Percentiles rank a stretch among this genome's conserved stretches.
phyloP scores from a whole-genome alignment of 2,888 invertebrate genomes.

The Eulithis testata region DNA sequence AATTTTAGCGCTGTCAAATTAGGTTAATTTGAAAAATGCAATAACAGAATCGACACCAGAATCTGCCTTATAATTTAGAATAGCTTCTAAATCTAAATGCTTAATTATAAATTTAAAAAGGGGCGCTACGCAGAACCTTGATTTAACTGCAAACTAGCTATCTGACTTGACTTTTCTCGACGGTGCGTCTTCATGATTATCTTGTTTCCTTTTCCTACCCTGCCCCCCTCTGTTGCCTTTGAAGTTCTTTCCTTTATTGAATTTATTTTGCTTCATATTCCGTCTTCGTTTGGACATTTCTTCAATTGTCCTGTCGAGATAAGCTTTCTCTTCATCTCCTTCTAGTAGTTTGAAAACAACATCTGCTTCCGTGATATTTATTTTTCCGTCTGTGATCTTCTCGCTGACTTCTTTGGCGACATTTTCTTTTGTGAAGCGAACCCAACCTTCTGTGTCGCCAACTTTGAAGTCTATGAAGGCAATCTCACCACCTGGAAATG shows the following conservation, averaged over 20 bases:
- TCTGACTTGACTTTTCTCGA: constrained; percentile 61
- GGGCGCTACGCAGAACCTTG: neutral
- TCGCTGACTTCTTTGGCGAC: constrained; percentile 86
- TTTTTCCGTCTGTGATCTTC: constrained; percentile 86
- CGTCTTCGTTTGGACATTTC: constrained; percentile 84
- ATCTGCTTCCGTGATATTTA: constrained; percentile 80
- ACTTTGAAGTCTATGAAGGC: constrained; percentile 91
- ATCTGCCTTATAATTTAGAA: neutral
- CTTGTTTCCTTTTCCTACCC: constrained; percentile 64
- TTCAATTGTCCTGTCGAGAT: constrained; percentile 86
- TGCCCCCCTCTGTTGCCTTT: constrained; percentile 56
- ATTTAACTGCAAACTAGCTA: constrained; percentile 50
- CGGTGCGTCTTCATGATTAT: constrained; percentile 58
- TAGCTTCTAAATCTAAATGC: neutral
- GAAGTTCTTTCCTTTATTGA: constrained; percentile 62
- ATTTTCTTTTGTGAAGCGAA: constrained; percentile 89
- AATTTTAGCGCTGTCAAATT: too few species aligned
- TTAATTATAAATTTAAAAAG: neutral
- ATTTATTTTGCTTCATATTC: constrained; percentile 69
- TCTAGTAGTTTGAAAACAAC: constrained; percentile 85
- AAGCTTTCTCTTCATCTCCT: constrained; percentile 89
- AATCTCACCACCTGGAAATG: constrained; percentile 77
- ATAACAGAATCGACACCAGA: too few species aligned
- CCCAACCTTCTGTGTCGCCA: constrained; percentile 89
- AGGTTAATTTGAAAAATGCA: too few species aligned